Conservation (phyloP, 2,113 vertebrate species). For the Tangachromis dhanisi region DNA sequence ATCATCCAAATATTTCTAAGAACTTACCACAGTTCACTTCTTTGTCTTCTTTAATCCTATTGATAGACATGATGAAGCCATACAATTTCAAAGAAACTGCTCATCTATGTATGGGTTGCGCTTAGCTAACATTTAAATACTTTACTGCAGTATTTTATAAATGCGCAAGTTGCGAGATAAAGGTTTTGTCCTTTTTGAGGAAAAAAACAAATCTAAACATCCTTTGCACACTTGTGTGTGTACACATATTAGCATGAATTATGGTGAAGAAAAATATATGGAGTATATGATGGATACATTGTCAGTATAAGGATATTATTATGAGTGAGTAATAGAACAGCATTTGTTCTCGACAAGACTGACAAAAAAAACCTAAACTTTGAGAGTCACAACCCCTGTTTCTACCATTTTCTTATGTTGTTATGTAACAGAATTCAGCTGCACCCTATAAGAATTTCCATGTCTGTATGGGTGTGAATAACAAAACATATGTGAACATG, state of each 20-base stretch:
- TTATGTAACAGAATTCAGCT: slow-evolving; percentile 5
- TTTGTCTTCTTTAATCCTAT: background rate
- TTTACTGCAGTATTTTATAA: background rate
- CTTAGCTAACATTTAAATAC: background rate
- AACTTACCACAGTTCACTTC: background rate
- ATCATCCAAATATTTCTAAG: background rate
- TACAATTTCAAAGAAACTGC: background rate
- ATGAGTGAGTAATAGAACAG: background rate
- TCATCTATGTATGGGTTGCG: background rate
- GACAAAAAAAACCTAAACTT: background rate
- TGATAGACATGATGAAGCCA: background rate
- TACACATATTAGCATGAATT: background rate
- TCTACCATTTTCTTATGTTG: background rate
- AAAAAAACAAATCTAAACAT: background rate
- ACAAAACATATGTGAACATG: background rate
- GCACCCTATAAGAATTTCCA: background rate
- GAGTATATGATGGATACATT: background rate
- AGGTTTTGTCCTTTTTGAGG: background rate
- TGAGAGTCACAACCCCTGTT: slow-evolving; percentile 40
- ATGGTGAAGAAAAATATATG: background rate
- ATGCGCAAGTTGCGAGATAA: background rate
- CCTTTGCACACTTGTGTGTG: background rate
- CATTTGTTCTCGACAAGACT: background rate
- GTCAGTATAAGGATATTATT: background rate
- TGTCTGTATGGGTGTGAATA: background rate